Conservation (phyloP, 2,888 invertebrate species). For the Mesodorylaimus sp. region DNA sequence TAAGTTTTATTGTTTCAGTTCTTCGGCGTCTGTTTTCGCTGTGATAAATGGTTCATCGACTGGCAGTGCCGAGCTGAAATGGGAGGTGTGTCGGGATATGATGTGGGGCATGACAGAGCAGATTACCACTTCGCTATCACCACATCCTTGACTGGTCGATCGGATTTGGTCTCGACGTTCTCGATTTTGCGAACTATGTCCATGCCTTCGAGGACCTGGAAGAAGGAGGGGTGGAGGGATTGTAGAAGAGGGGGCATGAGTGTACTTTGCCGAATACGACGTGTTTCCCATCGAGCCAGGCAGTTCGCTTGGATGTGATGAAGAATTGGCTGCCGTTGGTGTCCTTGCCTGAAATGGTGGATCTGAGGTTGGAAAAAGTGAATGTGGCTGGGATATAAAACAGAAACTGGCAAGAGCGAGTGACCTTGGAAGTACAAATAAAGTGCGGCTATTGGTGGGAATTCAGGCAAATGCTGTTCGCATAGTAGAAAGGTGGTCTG, state of each 20-base stretch:
- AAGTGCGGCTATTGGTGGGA: too few species aligned
- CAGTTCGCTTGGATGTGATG: slow-evolving; percentile 65
- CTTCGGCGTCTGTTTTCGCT: background rate
- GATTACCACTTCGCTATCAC: slow-evolving; percentile 48
- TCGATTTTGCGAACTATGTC: slow-evolving; percentile 59
- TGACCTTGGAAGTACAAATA: too few species aligned
- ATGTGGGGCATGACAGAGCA: too few species aligned
- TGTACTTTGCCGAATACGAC: slow-evolving; percentile 57
- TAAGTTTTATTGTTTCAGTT: too few species aligned
- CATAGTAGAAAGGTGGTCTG: too few species aligned
- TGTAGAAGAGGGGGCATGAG: too few species aligned
- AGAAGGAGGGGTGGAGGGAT: too few species aligned
- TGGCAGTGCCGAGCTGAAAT: slow-evolving; percentile 40
- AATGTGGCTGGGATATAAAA: too few species aligned
- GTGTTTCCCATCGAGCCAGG: slow-evolving; percentile 72
- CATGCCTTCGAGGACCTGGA: slow-evolving; percentile 53
- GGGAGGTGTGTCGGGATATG: too few species aligned
- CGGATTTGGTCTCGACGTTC: slow-evolving; percentile 52
- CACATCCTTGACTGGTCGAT: slow-evolving; percentile 48
- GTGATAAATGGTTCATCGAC: background rate
- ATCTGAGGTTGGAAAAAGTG: too few species aligned
- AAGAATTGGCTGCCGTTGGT: slow-evolving; percentile 92
- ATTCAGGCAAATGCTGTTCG: too few species aligned
- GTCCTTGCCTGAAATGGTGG: slow-evolving; percentile 51
- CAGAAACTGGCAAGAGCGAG: too few species aligned